A percentile compares a stretch with the other conserved stretches of the same genome.
Conservation (phyloP, 2,888 invertebrate genomes). For the Agriopis marginaria region DNA sequence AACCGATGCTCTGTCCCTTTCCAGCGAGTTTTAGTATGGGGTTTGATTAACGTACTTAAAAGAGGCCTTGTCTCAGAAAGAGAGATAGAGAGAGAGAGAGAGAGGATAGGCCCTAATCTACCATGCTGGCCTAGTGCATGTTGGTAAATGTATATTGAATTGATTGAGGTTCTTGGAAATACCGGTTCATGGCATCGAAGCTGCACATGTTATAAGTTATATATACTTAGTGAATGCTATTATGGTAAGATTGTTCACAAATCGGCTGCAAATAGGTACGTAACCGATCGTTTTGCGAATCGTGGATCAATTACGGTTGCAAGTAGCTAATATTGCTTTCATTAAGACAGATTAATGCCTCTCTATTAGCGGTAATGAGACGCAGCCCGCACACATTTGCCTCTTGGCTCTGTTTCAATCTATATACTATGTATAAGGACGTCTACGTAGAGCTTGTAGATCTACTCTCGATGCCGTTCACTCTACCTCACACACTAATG, state of each 20-base stretch:
- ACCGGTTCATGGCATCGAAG: too few relatives aligned
- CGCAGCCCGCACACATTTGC: slow-evolving; percentile 70
- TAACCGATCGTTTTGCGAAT: slow-evolving; percentile 20
- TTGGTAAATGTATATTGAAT: too few relatives aligned
- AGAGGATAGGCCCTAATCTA: too few relatives aligned
- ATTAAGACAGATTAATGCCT: slow-evolving; percentile 74
- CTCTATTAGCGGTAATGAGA: slow-evolving; percentile 77
- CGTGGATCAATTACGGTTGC: slow-evolving; percentile 54
- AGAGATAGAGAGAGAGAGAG: too few relatives aligned
- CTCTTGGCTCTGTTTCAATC: slow-evolving; percentile 59
- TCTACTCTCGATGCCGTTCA: slow-evolving; percentile 28
- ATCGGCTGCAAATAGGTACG: slow-evolving; percentile 6
- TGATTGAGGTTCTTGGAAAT: too few relatives aligned
- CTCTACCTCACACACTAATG: slow-evolving; percentile 44
- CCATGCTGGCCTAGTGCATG: too few relatives aligned
- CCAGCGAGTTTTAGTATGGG: too few relatives aligned
- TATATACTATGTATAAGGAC: slow-evolving; percentile 31
- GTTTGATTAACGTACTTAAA: too few relatives aligned
- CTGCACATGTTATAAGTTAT: too few relatives aligned
- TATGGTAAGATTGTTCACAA: slow-evolving; percentile 3
- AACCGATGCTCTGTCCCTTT: too few relatives aligned
- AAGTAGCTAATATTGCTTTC: slow-evolving; percentile 70
- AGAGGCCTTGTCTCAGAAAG: too few relatives aligned
- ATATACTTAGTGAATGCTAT: neutral
- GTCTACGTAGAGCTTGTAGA: slow-evolving; percentile 12